These are phyloP conservation scores for Pseudochirops cupreus DNA, from an alignment of 2,797 vertebrate genomes.

Conservation along the genomic window DNA sequence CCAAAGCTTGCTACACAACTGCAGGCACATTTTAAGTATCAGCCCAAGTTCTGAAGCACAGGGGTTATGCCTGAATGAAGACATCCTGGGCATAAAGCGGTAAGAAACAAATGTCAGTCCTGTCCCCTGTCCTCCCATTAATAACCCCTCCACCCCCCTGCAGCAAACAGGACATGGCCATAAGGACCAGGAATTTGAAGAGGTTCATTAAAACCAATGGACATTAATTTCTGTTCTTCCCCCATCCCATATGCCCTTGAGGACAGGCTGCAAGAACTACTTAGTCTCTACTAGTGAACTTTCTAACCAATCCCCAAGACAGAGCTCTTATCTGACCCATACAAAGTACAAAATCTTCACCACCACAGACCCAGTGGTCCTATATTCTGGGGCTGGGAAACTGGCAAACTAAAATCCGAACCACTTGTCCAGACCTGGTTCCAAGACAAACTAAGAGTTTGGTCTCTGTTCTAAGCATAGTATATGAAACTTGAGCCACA, in stretches of 20 bases:
- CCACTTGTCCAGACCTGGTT: constrained; percentile 20
- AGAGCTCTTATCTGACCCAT: not conserved
- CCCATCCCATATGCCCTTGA: not conserved
- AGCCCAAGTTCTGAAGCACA: not conserved
- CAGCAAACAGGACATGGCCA: not conserved
- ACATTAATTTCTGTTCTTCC: not conserved
- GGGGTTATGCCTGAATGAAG: constrained; percentile 5
- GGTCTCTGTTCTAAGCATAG: not conserved
- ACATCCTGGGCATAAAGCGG: not conserved
- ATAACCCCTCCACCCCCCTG: not conserved
- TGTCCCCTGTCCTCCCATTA: not conserved
- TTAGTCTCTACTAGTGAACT: not conserved
- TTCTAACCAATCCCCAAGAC: constrained; percentile 1
- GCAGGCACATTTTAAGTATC: not conserved
- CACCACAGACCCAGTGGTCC: not conserved
- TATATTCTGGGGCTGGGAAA: constrained; percentile 1
- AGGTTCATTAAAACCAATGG: not conserved
- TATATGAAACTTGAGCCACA: not conserved
- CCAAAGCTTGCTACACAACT: constrained; percentile 6
- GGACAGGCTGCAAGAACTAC: not conserved
- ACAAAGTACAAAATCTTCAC: not conserved
- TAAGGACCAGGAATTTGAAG: constrained; percentile 3
- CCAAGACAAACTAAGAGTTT: constrained; percentile 9
- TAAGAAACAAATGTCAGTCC: not conserved
- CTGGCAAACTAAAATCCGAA: constrained; percentile 10